These are phyloP conservation scores for Ophioninae sp. DNA, from an alignment of 2,888 invertebrate species.

Conservation along the genomic window DNA sequence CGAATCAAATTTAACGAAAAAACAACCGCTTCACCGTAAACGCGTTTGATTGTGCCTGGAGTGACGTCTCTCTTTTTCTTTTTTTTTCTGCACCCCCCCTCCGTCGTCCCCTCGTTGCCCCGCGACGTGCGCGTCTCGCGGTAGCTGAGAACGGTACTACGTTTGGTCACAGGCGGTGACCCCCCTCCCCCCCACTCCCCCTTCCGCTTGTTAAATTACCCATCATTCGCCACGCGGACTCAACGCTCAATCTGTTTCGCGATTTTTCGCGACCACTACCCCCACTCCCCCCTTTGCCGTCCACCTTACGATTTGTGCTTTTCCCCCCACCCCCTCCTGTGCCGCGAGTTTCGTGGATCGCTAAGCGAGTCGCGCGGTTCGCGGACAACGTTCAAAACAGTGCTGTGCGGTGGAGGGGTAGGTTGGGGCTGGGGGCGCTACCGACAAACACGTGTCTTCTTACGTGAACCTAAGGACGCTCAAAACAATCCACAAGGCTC, in stretches of 20 bases:
- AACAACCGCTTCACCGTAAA: too few species aligned
- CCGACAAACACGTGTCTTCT: neutral
- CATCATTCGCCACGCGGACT: neutral
- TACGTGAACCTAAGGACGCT: neutral
- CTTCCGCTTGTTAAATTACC: neutral
- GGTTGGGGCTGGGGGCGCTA: neutral
- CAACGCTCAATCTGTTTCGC: neutral
- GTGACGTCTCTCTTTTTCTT: neutral
- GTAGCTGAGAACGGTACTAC: neutral
- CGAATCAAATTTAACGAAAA: too few species aligned
- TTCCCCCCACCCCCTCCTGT: neutral
- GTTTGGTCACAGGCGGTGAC: neutral
- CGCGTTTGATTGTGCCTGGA: neutral
- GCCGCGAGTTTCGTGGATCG: neutral
- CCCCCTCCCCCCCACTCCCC: neutral
- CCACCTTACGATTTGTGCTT: neutral
- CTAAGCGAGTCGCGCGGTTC: neutral
- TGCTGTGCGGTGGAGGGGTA: neutral
- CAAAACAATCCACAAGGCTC: neutral
- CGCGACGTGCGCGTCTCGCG: neutral
- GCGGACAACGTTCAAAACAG: neutral
- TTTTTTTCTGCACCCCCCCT: too few species aligned
- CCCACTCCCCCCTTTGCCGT: neutral
- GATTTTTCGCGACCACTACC: neutral
- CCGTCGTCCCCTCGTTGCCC: too few species aligned